Evolutionary conservation across 2,888 invertebrate genomes (phyloP).

Genomic region (Acrobasis repandana): DNA sequence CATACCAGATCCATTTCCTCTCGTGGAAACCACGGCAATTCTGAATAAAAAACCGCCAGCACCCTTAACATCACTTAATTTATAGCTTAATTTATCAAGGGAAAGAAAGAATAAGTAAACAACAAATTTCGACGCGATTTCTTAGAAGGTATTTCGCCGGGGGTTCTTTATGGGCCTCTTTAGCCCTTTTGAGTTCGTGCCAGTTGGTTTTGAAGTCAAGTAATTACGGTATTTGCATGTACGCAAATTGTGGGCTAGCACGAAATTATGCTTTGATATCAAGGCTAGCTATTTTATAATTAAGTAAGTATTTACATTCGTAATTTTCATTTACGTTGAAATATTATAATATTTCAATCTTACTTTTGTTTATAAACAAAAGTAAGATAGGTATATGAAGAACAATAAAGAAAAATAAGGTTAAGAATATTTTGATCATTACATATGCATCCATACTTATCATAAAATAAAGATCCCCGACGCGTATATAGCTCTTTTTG

Average conservation of each 20-base stretch:
- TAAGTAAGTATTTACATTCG: not conserved
- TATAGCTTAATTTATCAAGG: constrained; percentile 64
- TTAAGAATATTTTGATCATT: no score
- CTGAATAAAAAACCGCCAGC: constrained; percentile 52
- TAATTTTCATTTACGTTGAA: not conserved
- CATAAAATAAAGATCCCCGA: no score
- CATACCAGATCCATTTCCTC: constrained; percentile 23
- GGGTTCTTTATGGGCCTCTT: constrained; percentile 23
- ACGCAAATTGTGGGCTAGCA: constrained; percentile 19
- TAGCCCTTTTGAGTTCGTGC: constrained; percentile 12
- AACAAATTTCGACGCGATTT: constrained; percentile 37
- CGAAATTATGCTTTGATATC: constrained; percentile 18
- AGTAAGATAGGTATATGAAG: no score
- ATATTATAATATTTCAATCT: no score
- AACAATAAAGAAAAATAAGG: no score
- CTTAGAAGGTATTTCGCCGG: constrained; percentile 33
- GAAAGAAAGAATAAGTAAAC: constrained; percentile 42
- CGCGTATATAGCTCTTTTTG: no score
- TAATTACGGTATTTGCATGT: constrained; percentile 22
- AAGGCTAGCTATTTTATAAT: constrained; percentile 11
- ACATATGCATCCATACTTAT: no score
- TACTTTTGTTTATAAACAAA: no score
- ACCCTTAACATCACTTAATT: constrained; percentile 49
- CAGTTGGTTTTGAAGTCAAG: constrained; percentile 8
- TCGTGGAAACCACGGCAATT: constrained; percentile 36